These are phyloP conservation scores for Amphiprion percula DNA, from an alignment of 2,113 vertebrate species.

Conservation along the genomic window DNA sequence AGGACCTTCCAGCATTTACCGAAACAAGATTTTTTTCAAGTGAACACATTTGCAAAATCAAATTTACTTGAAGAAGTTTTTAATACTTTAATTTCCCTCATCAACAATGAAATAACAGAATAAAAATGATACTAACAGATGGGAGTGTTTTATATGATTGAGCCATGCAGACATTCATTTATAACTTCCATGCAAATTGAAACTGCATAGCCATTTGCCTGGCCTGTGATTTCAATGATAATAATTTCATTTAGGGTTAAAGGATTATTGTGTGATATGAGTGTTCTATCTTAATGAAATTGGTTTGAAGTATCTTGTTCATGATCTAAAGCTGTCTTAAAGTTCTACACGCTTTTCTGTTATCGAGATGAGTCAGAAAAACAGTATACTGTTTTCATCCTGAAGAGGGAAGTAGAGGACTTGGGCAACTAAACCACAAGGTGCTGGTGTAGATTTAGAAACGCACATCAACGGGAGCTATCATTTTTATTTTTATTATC, in stretches of 20 bases:
- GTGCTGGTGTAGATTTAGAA: neutral
- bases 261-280: no score
- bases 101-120: neutral
- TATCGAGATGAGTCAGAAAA: neutral
- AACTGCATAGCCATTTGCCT: no score
- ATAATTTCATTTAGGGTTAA: no score
- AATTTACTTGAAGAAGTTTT: neutral
- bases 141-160: no score
- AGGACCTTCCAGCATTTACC: no score
- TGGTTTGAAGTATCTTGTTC: neutral
- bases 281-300: no score
- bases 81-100: neutral
- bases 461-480: neutral
- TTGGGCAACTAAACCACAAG: neutral
- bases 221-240: no score
- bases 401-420: slow-evolving; percentile 65
- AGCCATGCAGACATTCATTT: no score
- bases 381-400: slow-evolving; percentile 8
- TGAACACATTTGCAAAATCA: no score
- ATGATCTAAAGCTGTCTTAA: neutral
- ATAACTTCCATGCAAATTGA: no score
- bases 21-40: no score
- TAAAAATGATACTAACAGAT: no score
- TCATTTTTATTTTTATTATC: neutral
- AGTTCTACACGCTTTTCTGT: neutral